Conservation (phyloP, 1,140 invertebrate species). For the Elysia chlorotica region DNA sequence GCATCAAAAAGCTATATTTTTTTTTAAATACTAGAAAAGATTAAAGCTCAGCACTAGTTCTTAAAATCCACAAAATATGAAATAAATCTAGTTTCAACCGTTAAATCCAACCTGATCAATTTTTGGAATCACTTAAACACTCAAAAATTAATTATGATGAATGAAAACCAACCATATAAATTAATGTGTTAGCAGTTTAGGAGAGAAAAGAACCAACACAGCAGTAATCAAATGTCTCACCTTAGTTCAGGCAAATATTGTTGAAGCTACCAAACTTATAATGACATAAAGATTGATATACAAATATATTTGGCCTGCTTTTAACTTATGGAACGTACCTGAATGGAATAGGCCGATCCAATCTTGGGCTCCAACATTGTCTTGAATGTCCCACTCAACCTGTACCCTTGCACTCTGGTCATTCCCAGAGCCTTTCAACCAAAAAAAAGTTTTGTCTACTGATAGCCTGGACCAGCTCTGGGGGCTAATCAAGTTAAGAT, state of each 20-base stretch:
- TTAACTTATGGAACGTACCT: slow-evolving; percentile 37
- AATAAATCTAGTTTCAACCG: too few relatives aligned
- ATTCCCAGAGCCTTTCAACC: slow-evolving; percentile 29
- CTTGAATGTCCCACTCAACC: slow-evolving; percentile 60
- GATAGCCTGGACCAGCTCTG: slow-evolving; percentile 40
- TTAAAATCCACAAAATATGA: too few relatives aligned
- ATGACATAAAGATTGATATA: slow-evolving; percentile 3
- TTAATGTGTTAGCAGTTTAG: not conserved
- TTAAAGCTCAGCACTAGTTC: not conserved
- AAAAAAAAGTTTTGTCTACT: slow-evolving; percentile 31
- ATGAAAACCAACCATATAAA: not conserved
- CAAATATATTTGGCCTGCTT: not conserved
- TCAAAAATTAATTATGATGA: not conserved
- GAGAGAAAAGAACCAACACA: not conserved
- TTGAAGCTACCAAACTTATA: not conserved
- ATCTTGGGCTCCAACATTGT: slow-evolving; percentile 56
- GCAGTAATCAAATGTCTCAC: not conserved
- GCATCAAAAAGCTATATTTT: not conserved
- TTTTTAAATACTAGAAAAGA: not conserved
- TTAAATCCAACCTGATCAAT: too few relatives aligned
- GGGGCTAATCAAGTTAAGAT: slow-evolving; percentile 34
- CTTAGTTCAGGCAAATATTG: not conserved
- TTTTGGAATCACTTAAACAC: not conserved
- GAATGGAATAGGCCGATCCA: slow-evolving; percentile 61
- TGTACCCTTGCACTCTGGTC: slow-evolving; percentile 33